phyloP scores from a whole-genome alignment of 2,113 vertebrate species.

The Scomber scombrus region DNA sequence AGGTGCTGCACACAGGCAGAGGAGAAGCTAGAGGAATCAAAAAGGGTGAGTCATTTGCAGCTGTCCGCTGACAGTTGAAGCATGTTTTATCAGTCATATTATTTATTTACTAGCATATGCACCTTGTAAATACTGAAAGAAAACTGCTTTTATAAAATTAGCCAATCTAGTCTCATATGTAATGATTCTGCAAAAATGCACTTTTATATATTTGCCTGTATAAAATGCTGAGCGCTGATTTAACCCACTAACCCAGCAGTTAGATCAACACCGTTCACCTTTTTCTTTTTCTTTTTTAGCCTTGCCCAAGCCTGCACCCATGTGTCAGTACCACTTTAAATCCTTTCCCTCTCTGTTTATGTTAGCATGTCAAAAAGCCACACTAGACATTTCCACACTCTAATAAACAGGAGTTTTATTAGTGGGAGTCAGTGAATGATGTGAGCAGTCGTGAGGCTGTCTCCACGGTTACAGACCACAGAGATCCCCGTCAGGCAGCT shows the following conservation, averaged over 20 bases:
- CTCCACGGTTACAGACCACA: constrained; percentile 66
- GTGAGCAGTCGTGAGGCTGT: constrained; percentile 43
- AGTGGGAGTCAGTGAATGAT: constrained; percentile 60
- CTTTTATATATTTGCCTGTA: constrained; percentile 41
- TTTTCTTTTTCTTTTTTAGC: not conserved
- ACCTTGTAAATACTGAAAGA: constrained; percentile 31
- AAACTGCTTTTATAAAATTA: constrained; percentile 31
- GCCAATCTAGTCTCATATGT: constrained; percentile 15
- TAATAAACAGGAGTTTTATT: constrained; percentile 75
- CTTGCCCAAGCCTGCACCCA: constrained; percentile 39
- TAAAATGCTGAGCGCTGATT: constrained; percentile 30
- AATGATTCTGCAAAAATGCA: constrained; percentile 37
- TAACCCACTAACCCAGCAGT: constrained; percentile 57
- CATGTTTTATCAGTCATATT: constrained; percentile 49
- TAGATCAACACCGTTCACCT: constrained; percentile 30
- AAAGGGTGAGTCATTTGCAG: constrained; percentile 33
- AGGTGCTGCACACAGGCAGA: constrained; percentile 11
- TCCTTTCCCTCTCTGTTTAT: constrained; percentile 67
- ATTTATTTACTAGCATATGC: constrained; percentile 37
- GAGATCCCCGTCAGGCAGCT: constrained; percentile 63
- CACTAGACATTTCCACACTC: constrained; percentile 70
- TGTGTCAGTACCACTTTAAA: constrained; percentile 63
- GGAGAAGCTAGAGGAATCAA: constrained; percentile 28
- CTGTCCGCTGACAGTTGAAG: constrained; percentile 42
- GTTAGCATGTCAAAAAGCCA: constrained; percentile 72